Evolutionary conservation across 1,140 invertebrate species (phyloP).

Genomic region (Ptiloglossa arizonensis): DNA sequence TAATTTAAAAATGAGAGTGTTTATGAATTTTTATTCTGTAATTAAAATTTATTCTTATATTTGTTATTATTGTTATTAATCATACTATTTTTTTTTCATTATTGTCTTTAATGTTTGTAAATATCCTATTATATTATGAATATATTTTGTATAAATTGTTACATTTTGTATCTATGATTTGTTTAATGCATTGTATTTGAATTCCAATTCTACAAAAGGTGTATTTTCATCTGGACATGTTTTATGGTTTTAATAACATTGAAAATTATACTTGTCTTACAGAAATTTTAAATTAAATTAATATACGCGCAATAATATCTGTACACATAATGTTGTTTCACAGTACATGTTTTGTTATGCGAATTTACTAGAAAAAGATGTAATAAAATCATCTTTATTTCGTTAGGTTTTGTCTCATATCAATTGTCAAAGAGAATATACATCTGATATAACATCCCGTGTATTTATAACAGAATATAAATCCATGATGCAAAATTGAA

Average conservation of each 20-base stretch:
- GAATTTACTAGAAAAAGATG: neutral
- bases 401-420: conserved; percentile 36
- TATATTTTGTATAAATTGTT: conserved; percentile 3
- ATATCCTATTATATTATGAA: conserved; percentile 15
- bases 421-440: conserved; percentile 4
- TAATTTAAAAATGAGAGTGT: too few relatives aligned
- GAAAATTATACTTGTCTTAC: neutral
- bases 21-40: neutral
- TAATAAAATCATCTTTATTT: neutral
- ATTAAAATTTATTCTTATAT: neutral
- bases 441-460: conserved; percentile 7
- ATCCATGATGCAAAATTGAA: neutral
- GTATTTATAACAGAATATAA: conserved; percentile 34
- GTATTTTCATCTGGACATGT: conserved; percentile 5
- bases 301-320: neutral
- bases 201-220: neutral
- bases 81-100: neutral
- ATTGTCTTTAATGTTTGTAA: neutral
- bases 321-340: neutral
- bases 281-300: neutral
- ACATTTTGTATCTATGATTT: conserved; percentile 5
- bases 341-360: neutral
- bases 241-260: neutral
- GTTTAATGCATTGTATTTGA: neutral
- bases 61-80: neutral